These are phyloP conservation scores for Gymnothorax javanicus DNA, from an alignment of 2,797 vertebrate genomes.

Conservation along the genomic window DNA sequence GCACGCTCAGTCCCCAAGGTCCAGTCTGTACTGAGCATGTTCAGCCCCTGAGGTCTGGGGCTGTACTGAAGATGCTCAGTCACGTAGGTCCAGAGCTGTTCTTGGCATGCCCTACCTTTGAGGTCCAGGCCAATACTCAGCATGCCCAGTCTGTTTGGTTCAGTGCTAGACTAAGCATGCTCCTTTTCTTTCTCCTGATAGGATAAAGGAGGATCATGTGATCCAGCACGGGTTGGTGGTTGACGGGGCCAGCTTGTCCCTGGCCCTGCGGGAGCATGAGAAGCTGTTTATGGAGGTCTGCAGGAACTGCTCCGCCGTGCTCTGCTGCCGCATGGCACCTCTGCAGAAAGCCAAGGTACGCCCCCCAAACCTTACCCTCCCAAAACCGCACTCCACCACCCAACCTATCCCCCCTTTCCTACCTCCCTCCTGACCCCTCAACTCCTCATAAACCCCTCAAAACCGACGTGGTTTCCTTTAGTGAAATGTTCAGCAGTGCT, in stretches of 20 bases:
- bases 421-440: not conserved
- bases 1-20: slow-evolving; percentile 64
- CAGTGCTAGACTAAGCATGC: no score
- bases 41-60: not conserved
- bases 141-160: not conserved
- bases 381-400: no score
- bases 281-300: slow-evolving; percentile 98
- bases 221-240: slow-evolving; percentile 96
- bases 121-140: not conserved
- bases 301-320: slow-evolving; percentile 85
- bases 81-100: no score
- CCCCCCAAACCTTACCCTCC: slow-evolving; percentile 17
- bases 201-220: slow-evolving; percentile 94
- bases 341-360: slow-evolving; percentile 96
- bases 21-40: not conserved
- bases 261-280: slow-evolving; percentile 93
- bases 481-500: no score
- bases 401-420: not conserved
- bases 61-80: slow-evolving; percentile 81
- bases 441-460: not conserved
- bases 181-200: slow-evolving; percentile 46
- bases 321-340: slow-evolving; percentile 97
- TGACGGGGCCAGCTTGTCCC: slow-evolving; percentile 94
- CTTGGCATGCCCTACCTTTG: no score
- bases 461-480: no score